These are phyloP conservation scores for Vesta saturnalis DNA, from an alignment of 2,888 invertebrate species.

Conservation along the genomic window DNA sequence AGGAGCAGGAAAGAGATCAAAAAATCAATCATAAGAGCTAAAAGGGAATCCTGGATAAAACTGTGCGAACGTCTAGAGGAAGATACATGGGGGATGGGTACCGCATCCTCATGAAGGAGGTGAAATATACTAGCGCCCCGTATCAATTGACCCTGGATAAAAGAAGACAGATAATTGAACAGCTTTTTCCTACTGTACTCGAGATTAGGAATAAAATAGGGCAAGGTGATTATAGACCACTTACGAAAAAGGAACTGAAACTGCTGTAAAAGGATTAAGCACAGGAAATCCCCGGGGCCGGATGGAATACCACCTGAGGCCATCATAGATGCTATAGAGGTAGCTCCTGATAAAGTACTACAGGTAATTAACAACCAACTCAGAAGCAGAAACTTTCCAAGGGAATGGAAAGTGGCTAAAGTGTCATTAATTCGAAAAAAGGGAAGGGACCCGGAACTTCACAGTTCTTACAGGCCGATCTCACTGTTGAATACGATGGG, in stretches of 20 bases:
- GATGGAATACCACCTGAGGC: not conserved
- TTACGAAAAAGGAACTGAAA: not conserved
- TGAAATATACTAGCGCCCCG: not conserved
- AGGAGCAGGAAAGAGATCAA: not conserved
- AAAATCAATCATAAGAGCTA: not conserved
- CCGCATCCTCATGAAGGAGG: not conserved
- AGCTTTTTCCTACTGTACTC: not conserved
- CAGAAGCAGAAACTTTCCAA: no score
- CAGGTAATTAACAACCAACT: no score
- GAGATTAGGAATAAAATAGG: not conserved
- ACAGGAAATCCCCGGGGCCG: not conserved
- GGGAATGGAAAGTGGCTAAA: conserved; percentile 3
- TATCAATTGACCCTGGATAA: not conserved
- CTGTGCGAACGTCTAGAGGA: not conserved
- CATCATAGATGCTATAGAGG: no score
- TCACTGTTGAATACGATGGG: not conserved
- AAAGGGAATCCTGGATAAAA: not conserved
- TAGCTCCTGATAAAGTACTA: no score
- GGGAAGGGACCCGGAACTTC: not conserved
- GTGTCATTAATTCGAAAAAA: not conserved
- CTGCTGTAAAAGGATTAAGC: not conserved
- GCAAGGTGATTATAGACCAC: not conserved
- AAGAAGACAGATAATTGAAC: not conserved
- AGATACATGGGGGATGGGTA: conserved; percentile 7
- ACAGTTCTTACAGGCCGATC: not conserved